These are phyloP conservation scores for Lathamus discolor DNA, from an alignment of 2,113 vertebrate genomes.

Conservation along the genomic window DNA sequence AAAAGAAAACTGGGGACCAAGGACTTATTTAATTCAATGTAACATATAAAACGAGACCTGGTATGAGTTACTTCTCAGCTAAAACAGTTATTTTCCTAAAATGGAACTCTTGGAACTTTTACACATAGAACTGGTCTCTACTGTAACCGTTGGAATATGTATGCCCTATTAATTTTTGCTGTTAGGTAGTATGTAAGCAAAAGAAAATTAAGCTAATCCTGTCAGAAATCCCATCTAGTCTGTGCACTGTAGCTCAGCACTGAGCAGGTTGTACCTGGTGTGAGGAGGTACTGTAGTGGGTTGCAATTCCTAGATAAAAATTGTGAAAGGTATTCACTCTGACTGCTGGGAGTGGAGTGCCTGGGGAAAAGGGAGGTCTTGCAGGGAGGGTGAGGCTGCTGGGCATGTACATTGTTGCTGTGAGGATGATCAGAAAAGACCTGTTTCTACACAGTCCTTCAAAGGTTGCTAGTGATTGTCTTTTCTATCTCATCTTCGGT, in stretches of 20 bases:
- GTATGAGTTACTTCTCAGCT: neutral
- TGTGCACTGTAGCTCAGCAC: neutral
- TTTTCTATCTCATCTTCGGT: neutral
- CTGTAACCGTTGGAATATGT: neutral
- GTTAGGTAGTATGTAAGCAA: neutral
- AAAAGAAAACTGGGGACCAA: neutral
- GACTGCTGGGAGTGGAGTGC: neutral
- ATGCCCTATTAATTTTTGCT: neutral
- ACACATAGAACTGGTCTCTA: neutral
- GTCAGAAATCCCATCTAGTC: neutral
- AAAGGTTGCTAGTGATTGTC: neutral
- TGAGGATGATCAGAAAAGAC: neutral
- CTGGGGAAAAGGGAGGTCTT: neutral
- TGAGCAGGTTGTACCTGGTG: neutral
- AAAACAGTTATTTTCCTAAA: neutral
- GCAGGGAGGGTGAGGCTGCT: accelerated
- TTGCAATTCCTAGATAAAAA: neutral
- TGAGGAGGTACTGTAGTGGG: neutral
- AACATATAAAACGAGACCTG: neutral
- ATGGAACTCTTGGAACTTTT: neutral
- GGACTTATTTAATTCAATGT: neutral
- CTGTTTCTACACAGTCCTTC: neutral
- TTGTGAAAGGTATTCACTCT: neutral
- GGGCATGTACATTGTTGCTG: neutral
- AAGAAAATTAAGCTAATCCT: neutral